A percentile compares a stretch with the other conserved stretches of the same genome.
Evolutionary conservation across 1,140 invertebrate species (phyloP).

Genomic region (Thaumatotibia leucotreta): DNA sequence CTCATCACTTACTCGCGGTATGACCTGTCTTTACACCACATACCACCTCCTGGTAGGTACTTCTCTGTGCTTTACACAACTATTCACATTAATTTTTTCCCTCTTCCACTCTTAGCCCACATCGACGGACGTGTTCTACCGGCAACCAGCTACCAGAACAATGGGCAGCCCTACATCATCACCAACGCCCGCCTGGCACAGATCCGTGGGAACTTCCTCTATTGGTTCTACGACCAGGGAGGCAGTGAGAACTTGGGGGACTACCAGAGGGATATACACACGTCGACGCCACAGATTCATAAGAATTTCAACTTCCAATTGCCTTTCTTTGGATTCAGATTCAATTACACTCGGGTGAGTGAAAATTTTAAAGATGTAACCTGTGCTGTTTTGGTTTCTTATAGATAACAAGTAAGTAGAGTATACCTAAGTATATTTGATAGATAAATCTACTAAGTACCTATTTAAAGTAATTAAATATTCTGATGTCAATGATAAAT

Average conservation of each 20-base stretch:
- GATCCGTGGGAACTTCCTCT: conserved; percentile 86
- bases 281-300: conserved; percentile 88
- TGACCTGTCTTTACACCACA: too few relatives aligned
- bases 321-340: conserved; percentile 95
- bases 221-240: conserved; percentile 91
- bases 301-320: conserved; percentile 95
- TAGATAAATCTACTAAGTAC: too few relatives aligned
- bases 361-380: too few relatives aligned
- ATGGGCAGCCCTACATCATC: conserved; percentile 79
- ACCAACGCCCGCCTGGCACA: conserved; percentile 80
- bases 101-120: conserved; percentile 49
- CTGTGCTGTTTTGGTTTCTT: too few relatives aligned
- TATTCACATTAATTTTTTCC: too few relatives aligned
- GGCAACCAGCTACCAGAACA: conserved; percentile 70
- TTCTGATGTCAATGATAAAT: too few relatives aligned
- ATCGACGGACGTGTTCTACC: conserved; percentile 77
- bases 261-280: conserved; percentile 89
- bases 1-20: too few relatives aligned
- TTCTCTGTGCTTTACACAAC: too few relatives aligned
- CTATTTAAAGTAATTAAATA: too few relatives aligned
- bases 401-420: too few relatives aligned
- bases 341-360: conserved; percentile 93
- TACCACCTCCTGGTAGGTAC: too few relatives aligned
- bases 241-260: conserved; percentile 86
- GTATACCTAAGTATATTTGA: too few relatives aligned